Conservation (phyloP, 2,113 vertebrate species). For the Sterrhoptilus dennistouni region DNA sequence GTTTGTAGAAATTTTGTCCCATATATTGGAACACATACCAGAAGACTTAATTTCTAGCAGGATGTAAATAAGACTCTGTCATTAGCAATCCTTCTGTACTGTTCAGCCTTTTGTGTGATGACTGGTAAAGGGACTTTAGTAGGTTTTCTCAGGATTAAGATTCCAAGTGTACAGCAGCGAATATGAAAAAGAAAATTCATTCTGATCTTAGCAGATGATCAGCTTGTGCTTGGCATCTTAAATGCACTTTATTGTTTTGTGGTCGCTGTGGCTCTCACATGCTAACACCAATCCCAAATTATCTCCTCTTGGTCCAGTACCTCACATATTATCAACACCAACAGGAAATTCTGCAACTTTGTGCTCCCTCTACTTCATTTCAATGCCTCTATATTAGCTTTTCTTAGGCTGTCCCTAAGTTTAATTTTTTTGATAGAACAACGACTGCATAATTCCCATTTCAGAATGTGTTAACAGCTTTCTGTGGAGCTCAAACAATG, state of each 20-base stretch:
- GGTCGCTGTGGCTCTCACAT: background rate
- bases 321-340: background rate
- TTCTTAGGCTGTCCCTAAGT: background rate
- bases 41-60: background rate
- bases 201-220: background rate
- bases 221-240: background rate
- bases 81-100: background rate
- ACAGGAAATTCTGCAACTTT: background rate
- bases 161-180: background rate
- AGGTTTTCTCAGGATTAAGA: background rate
- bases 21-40: background rate
- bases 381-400: background rate
- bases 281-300: background rate
- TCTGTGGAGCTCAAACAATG: background rate
- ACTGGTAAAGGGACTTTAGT: background rate
- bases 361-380: background rate
- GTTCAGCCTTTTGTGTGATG: background rate
- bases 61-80: background rate
- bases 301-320: background rate
- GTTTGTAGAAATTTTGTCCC: background rate
- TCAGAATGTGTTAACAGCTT: background rate
- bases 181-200: background rate
- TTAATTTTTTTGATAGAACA: background rate
- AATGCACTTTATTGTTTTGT: background rate
- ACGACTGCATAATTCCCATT: background rate